Base-by-base conservation (phyloP, 2,113 vertebrate genomes). In the Nothoprocta perdicaria region DNA sequence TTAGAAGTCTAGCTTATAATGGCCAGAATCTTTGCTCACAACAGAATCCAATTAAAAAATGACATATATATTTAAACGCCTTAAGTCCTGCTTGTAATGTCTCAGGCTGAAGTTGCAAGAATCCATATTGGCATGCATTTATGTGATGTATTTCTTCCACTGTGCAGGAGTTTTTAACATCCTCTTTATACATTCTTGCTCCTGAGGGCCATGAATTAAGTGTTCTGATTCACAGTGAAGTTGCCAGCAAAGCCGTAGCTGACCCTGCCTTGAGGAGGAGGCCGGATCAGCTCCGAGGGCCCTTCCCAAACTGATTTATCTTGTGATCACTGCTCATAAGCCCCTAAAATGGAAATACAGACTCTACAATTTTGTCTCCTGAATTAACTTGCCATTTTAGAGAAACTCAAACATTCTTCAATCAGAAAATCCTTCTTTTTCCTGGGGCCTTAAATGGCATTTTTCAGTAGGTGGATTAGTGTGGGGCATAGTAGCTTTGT, bases 381-480 rank as follows among this genome's bases (percentile, higher is more conserved):
- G 15, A 71, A 78, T 81, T 69, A 76, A 89, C 66, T 40, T 40
- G 35, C 35, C 35, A 86, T 80, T 79, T 77, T 9, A 69, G 65
- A 43, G 61, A 72, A 91, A 80, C 12, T 23, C 38, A n/a, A 88
- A 55, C 17, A 48, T 22, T 63, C 66, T 75, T 73, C 29, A 5
- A 21, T 68, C 38, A 50, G 53, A 68, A 33, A 41, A 58, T 2
- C 0, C 0, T 1, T 52, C 55, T 89, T 50, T 23, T 6, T 10
- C 58, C 24, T 13, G 4, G 53, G 60, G 41, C 41, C 26, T 43
- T 63, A 45, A 72, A 55, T 1, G n/a, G 66, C 81, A 46, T 18
- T 50, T 19, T 6, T 72, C 41, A 55, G 45, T 33, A 80, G 71
- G 33, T 55, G 48, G 82, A 68, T 17, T 41, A 43, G 5, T n/a